A percentile compares a stretch with the other conserved stretches of the same genome.
Evolutionary conservation across 2,888 invertebrate genomes (phyloP).

Genomic region (Leptogaster cylindrica): DNA sequence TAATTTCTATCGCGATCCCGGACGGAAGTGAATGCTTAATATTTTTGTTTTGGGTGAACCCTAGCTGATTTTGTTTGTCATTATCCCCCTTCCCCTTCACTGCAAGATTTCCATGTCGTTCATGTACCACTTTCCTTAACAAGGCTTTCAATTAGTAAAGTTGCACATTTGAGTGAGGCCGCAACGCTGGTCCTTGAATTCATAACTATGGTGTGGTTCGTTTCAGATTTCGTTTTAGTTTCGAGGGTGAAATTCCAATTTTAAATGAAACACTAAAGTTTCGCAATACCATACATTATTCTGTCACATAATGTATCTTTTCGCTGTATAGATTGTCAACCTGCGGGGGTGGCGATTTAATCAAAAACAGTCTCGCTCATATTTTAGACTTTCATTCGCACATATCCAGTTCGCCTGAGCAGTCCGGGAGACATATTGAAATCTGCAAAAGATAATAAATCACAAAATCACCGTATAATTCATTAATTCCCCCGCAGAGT

Average conservation of each 20-base stretch:
- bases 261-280: no score
- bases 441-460: slow-evolving; percentile 46
- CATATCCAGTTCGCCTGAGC: slow-evolving; percentile 10
- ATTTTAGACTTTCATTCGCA: slow-evolving; percentile 35
- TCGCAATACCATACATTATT: slow-evolving; percentile 3
- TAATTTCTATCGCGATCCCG: not conserved
- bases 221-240: no score
- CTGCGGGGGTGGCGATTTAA: slow-evolving; percentile 11
- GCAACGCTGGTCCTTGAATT: not conserved
- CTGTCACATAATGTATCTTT: slow-evolving; percentile 10
- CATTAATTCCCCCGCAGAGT: slow-evolving; percentile 47
- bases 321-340: slow-evolving; percentile 17
- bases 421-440: slow-evolving; percentile 39
- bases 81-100: no score
- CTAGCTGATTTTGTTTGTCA: slow-evolving; percentile 7
- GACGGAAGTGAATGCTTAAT: slow-evolving; percentile 8
- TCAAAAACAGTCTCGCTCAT: slow-evolving; percentile 20
- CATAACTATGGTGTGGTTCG: slow-evolving; percentile 1
- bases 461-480: slow-evolving; percentile 48
- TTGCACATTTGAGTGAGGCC: not conserved
- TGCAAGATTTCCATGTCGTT: slow-evolving; percentile 4
- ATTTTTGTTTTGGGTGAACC: slow-evolving; percentile 4
- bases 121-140: slow-evolving; percentile 7
- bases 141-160: slow-evolving; percentile 17
- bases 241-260: no score